Conservation (phyloP, 2,888 invertebrate species). For the Trichogramma evanescens region DNA sequence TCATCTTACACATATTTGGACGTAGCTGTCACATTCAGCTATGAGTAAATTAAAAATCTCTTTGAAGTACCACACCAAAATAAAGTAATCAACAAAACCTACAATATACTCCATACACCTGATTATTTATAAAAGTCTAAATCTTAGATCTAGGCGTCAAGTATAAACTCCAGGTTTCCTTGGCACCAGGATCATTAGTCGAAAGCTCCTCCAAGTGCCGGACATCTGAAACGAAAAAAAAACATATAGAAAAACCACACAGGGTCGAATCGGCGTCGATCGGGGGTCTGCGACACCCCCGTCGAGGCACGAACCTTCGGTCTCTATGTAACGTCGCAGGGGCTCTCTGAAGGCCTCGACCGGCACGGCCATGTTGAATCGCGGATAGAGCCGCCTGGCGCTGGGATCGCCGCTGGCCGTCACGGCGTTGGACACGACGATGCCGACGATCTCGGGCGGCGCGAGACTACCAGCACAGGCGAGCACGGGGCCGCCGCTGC, state of each 20-base stretch:
- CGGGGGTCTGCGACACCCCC: no score
- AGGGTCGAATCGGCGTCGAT: no score
- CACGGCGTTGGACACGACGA: slow-evolving; percentile 56
- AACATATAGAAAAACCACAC: not conserved
- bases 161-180: slow-evolving; percentile 51
- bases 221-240: slow-evolving; percentile 47
- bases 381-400: slow-evolving; percentile 52
- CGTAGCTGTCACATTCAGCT: no score
- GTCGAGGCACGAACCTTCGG: slow-evolving; percentile 45
- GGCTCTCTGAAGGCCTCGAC: slow-evolving; percentile 46
- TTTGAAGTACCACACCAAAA: no score
- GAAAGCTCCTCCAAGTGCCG: slow-evolving; percentile 47
- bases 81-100: no score
- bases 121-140: no score
- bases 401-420: slow-evolving; percentile 48
- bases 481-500: slow-evolving; percentile 59
- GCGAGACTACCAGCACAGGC: slow-evolving; percentile 45
- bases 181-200: slow-evolving; percentile 48
- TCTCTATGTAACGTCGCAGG: slow-evolving; percentile 47
- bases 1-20: no score
- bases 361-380: slow-evolving; percentile 59
- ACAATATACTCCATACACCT: no score
- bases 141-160: slow-evolving; percentile 32
- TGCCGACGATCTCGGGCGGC: slow-evolving; percentile 48
- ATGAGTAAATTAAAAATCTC: no score